phyloP scores from a whole-genome alignment of 1,140 invertebrate species.

The Pomacea maculata region DNA sequence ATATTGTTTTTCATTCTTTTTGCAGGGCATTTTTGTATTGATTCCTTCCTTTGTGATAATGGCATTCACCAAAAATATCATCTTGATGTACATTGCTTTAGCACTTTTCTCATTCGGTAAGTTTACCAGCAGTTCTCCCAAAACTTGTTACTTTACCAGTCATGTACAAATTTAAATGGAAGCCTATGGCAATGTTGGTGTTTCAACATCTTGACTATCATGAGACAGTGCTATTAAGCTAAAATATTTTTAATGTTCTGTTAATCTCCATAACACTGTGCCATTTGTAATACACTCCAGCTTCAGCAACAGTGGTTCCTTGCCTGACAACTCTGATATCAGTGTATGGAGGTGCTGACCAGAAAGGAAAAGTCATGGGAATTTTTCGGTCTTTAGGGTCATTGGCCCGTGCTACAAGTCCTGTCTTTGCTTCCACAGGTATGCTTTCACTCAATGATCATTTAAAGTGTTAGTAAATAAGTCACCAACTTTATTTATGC shows the following conservation, averaged over 20 bases:
- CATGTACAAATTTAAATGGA: too few species aligned
- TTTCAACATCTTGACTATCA: neutral
- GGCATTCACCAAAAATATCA: constrained; percentile 73
- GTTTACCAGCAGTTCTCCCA: constrained; percentile 57
- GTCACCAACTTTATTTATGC: too few species aligned
- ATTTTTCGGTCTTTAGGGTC: constrained; percentile 94
- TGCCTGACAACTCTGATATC: constrained; percentile 92
- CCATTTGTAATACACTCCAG: constrained; percentile 65
- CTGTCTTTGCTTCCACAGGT: constrained; percentile 79
- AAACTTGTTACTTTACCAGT: too few species aligned
- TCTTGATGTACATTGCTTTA: constrained; percentile 81
- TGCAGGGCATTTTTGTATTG: constrained; percentile 84
- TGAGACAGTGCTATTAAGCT: neutral
- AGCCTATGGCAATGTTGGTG: too few species aligned
- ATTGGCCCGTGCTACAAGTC: constrained; percentile 90
- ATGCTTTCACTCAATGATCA: neutral
- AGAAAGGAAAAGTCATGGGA: constrained; percentile 92
- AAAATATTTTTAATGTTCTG: neutral
- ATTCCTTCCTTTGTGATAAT: constrained; percentile 90
- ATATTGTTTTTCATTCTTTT: neutral
- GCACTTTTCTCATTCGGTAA: constrained; percentile 90
- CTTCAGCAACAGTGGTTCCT: constrained; percentile 93
- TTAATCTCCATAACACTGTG: constrained; percentile 5
- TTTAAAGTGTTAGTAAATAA: too few species aligned
- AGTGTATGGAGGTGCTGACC: constrained; percentile 79